Base-by-base conservation (phyloP, 2,113 vertebrate species). In the Chiloscyllium plagiosum region DNA sequence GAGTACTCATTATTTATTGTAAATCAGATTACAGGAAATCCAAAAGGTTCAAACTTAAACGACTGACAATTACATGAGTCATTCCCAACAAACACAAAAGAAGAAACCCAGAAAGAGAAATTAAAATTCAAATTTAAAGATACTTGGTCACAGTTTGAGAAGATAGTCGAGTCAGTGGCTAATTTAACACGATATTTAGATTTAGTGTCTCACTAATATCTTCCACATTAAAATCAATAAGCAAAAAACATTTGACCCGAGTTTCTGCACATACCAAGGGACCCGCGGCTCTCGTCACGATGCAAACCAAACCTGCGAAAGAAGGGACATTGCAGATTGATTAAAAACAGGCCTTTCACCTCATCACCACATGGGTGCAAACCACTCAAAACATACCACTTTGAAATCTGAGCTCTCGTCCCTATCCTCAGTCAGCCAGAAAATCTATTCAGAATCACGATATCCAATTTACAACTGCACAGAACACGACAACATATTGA, bases 281-380 rank as follows among this genome's bases (percentile, higher is more conserved):
- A 93, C 89, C 89, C 89, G 89, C 89, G 89, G 89, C 61, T 93
- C 89, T 93, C 89, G 61, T 93, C 89, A 93, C 89, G 89, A 93
- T 66, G 89, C 89, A 93, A 93, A 93, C 33, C 89, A 93, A 93
- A 93, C 89, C 89, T 93, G 89, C 61, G 89, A 93, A 93, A 93
- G 89, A 93, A 93, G 89, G 89, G 89, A 93, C 89, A 93, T 19
- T 93, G 61, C 89, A 93, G 89, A 93, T 93, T 66, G 61, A 66
- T 93, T 93, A 93, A 93, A 93, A 66, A 93, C 89, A 93, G 61
- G 89, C 89, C 61, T 93, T 93, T 66, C 61, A 93, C 66, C 61
- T n/a, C 61, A 22, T 65, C 61, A 17, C n/a, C n/a, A 20, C 89
- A 66, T 17, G 65, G 87, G 61, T 93, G 89, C 89, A 93, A 37